Evolutionary conservation across 1,140 invertebrate genomes (phyloP), one percentile per base, ranked within the genome.

Genomic region (Ctenoplectra terminalis): DNA sequence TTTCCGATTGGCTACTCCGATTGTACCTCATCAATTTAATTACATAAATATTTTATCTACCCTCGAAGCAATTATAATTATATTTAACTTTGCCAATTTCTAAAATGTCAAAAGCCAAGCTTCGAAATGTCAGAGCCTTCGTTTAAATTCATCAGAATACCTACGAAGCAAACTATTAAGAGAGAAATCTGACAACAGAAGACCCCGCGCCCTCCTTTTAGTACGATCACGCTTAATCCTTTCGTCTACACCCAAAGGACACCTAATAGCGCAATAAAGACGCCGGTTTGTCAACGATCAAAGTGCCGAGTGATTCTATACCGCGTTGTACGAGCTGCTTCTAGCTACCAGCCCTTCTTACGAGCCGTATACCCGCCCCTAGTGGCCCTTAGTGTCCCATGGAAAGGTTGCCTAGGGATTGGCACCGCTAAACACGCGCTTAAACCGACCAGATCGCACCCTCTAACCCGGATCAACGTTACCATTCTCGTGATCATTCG

Each of bases 361-460:
- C 80, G 63, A 83, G 80, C 73, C 87, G 83, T 87, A 87, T 84
- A 54, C 70, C 82, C n/a, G 56, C 86, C 82, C 85, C 81, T 86
- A 84, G 81, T 84, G 70, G 79, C 82, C 86, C 82, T 90, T 88
- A 89, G 80, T 80, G 85, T 85, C 85, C 83, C 64, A 48, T 72
- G 78, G 85, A 90, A 89, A 83, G 86, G 84, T 84, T 89, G 83
- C 70, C 66, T 74, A 50, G 90, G 88, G 88, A 91, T 87, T 85
- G 85, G 80, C 83, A 85, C 82, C 87, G 88, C 86, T 91, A 90
- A 92, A 91, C 90, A 89, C 82, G 81, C 84, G 86, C 87, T 92
- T 89, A 87, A 87, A 87, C 73, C 73, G 71, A 80, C 76, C 81
- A 60, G 69, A 72, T 84, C 84, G 81, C 83, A 69, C 66, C 80